These are phyloP conservation scores for Drosophila tsacasi DNA, from an alignment of 1,140 invertebrate species.

Conservation along the genomic window DNA sequence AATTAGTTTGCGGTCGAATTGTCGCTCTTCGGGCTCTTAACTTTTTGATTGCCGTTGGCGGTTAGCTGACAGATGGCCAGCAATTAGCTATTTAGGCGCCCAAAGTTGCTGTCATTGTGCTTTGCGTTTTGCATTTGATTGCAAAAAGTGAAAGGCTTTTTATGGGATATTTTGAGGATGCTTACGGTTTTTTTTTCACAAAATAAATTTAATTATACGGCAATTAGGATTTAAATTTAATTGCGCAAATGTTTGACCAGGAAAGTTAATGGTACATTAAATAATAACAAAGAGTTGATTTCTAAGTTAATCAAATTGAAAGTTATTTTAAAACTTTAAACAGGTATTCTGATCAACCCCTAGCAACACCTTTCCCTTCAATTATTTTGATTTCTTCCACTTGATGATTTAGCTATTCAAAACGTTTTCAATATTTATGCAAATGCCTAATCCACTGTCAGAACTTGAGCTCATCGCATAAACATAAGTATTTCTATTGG, in stretches of 20 bases:
- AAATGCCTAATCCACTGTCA: constrained; percentile 40
- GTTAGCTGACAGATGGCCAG: constrained; percentile 69
- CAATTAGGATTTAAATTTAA: background rate
- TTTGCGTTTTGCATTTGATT: background rate
- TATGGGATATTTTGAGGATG: too few species aligned
- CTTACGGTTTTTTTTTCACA: too few species aligned
- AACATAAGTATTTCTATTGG: constrained; percentile 50
- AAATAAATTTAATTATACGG: background rate
- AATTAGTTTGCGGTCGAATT: constrained; percentile 82
- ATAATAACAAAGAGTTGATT: background rate
- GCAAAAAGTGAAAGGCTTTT: background rate
- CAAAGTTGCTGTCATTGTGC: constrained; percentile 11
- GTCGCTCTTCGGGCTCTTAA: constrained; percentile 78
- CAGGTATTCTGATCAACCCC: background rate
- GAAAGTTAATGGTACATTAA: background rate
- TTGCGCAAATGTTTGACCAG: background rate
- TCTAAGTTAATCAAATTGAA: background rate
- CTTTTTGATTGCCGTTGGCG: constrained; percentile 75
- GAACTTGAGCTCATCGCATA: constrained; percentile 50
- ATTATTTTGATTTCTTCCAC: constrained; percentile 11
- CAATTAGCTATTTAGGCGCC: constrained; percentile 61
- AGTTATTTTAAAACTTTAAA: background rate
- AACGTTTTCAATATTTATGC: constrained; percentile 49
- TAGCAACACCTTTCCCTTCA: background rate
- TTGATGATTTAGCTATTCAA: constrained; percentile 35